A percentile compares a stretch with the other conserved stretches of the same genome.
Conservation (phyloP, 2,113 vertebrate genomes). For the Isichthys henryi region DNA sequence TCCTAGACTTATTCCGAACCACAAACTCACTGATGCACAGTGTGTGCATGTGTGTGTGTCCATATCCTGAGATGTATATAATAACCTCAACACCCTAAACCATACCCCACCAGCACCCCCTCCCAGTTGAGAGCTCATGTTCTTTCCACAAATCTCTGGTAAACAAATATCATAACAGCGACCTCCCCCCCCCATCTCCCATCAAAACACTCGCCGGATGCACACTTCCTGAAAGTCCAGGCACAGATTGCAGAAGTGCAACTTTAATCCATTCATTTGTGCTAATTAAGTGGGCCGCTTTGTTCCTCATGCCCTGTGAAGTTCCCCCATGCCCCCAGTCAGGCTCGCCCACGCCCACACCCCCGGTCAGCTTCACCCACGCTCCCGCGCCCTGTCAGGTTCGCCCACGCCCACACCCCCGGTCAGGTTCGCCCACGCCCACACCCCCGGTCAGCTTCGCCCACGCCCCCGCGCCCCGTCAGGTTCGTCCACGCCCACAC, state of each 20-base stretch:
- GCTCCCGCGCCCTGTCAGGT: background rate
- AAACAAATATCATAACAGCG: constrained; percentile 80
- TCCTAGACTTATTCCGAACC: background rate
- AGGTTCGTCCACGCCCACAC: background rate
- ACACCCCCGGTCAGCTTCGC: too few relatives aligned
- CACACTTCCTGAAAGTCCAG: constrained; percentile 63
- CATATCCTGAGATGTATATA: background rate
- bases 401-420: background rate
- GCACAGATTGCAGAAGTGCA: constrained; percentile 65
- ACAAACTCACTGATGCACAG: background rate
- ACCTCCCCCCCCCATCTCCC: constrained; percentile 53
- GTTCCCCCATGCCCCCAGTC: too few relatives aligned
- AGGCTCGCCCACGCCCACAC: background rate
- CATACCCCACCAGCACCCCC: constrained; percentile 25
- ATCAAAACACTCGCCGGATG: background rate
- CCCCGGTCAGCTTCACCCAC: too few relatives aligned
- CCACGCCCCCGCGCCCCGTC: background rate
- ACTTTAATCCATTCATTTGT: constrained; percentile 80
- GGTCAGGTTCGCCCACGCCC: too few relatives aligned
- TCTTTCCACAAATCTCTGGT: constrained; percentile 73
- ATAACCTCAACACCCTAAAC: background rate
- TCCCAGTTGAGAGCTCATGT: constrained; percentile 63
- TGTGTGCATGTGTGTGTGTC: background rate
- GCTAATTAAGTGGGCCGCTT: constrained; percentile 78
- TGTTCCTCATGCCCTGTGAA: too few relatives aligned